Base-by-base conservation (phyloP, 2,888 invertebrate species). In the Drosophila rellima region DNA sequence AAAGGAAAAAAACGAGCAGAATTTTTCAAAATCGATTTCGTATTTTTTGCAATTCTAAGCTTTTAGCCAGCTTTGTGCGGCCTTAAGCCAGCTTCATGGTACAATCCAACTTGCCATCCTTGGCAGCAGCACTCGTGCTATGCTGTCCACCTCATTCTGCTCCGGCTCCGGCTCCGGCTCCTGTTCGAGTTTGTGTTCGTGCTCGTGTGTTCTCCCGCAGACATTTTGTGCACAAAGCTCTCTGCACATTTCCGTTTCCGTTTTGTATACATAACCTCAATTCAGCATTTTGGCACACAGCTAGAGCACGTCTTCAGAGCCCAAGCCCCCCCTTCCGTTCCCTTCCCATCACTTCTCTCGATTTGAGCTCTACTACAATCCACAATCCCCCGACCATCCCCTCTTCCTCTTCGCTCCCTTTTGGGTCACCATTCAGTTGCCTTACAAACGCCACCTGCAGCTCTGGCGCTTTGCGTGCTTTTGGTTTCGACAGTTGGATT, bases 401-500 rank as follows among this genome's bases (percentile, higher is more conserved):
- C 37, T 7, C 5, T 17, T 1, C 39, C 1, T 11, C 8, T 29
- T 15, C 15, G 7, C 3, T 15, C 0, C 39, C 2, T 8, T 6
- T 33, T 18, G 20, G 15, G 11, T n/a, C 57, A 0, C 23, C 56
- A 39, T 37, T 23, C 5, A 10, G 63, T 52, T 62, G 77, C 80
- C 70, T 79, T 65, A 80, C 87, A 88, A 86, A 76, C 82, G 88
- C 88, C 88, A 88, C 90, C 88, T 87, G 86, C 88, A 74, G 80
- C 82, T 85, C 62, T 64, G 72, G 62, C 80, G 86, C 80, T 85
- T 80, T 85, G 86, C 89, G 84, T 88, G 90, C 90, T 85, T 82
- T 80, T 90, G 90, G 90, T 87, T 88, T 89, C 90, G 90, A 90
- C 91, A 89, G 91, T 85, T 80, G 91, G 91, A 90, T 89, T 89